Conservation (phyloP, 2,888 invertebrate genomes). For the Dicroscelio sp. region DNA sequence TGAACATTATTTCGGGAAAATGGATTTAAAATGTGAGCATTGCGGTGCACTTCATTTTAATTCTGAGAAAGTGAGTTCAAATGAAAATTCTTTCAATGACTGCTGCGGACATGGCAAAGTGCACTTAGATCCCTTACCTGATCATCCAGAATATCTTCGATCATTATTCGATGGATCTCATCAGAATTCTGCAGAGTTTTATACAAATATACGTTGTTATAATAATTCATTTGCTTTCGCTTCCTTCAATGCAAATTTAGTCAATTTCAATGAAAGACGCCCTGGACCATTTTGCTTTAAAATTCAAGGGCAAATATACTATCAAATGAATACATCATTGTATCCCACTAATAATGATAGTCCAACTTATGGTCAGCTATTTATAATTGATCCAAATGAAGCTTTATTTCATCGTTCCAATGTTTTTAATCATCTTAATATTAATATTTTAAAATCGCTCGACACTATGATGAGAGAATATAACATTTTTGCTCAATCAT, state of each 20-base stretch:
- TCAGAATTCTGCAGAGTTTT: background rate
- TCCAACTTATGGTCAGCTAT: too few species aligned
- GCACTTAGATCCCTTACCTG: background rate
- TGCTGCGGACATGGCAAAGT: background rate
- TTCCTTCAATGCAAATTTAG: too few species aligned
- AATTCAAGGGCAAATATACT: too few species aligned
- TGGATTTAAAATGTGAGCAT: too few species aligned
- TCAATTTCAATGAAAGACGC: background rate
- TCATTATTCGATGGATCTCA: background rate
- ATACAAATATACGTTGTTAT: background rate
- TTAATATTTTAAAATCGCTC: slow-evolving; percentile 24
- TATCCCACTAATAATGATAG: too few species aligned
- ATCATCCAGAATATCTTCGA: background rate
- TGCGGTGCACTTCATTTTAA: too few species aligned
- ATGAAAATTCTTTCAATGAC: too few species aligned
- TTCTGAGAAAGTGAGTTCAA: too few species aligned
- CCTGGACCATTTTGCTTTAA: background rate
- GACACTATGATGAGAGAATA: slow-evolving; percentile 39
- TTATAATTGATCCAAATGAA: slow-evolving; percentile 58
- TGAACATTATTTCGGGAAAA: too few species aligned
- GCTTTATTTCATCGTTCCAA: slow-evolving; percentile 38
- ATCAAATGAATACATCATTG: too few species aligned
- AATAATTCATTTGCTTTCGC: background rate
- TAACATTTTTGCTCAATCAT: slow-evolving; percentile 54
- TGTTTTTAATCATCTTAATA: slow-evolving; percentile 23